Base-by-base conservation (phyloP, 2,888 invertebrate species). In the Ctena decussata region DNA sequence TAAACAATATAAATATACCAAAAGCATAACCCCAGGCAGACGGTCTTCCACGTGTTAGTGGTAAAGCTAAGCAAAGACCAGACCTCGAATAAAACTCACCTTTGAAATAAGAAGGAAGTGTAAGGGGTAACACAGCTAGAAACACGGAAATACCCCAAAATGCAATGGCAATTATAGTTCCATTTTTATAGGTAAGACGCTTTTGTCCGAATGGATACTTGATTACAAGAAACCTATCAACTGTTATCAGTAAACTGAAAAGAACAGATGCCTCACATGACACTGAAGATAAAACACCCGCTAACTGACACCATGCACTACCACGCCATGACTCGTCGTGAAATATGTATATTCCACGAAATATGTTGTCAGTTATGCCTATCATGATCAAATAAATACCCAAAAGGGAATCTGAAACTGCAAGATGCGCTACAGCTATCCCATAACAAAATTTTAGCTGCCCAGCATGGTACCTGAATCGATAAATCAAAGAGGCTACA, bases 221-320 rank as follows among this genome's bases (percentile, higher is more conserved):
- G 44, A 97, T 97, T 0, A 97, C 97, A 87, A 97, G 96, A 90
- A 97, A 96, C n/a, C 97, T 96, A 93, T 97, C 97, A 95, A 97
- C 96, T 0, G 97, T 97, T 81, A 97, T 97, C 82, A 97, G 90
- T 0, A 96, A 96, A 21, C 97, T 95, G 69, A 97, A 96, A 84
- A 97, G 93, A 0, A 97, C 97, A 0, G 97, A 97, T 3, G 97
- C 96, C 94, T 97, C 97, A 80, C 97, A 97, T 82, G 97, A 97
- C 30, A 91, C 11, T 0, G 91, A 88, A 0, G 91, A 80, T 11
- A 41, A 41, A 11, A 15, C 15, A 12, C 93, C 92, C 0, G 91
- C 87, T 12, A 89, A 21, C 37, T 82, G 76, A 69, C 93, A 93
- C 60, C 65, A 73, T 12, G 24, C n/a, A 37, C 93, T 89, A 39